phyloP scores from a whole-genome alignment of 2,888 invertebrate genomes.

The Drosophila setosimentum region DNA sequence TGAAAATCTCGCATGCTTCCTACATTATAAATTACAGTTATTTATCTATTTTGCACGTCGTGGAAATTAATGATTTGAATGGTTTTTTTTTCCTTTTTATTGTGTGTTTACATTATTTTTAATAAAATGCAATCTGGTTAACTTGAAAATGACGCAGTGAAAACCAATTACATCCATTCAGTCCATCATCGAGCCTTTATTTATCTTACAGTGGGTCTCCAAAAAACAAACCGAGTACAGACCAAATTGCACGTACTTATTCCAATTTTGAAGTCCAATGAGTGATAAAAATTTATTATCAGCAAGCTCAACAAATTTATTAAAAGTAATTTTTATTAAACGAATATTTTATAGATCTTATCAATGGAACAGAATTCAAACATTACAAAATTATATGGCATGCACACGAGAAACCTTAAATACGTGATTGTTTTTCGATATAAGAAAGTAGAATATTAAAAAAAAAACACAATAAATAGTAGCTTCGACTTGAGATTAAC shows the following conservation, averaged over 20 bases:
- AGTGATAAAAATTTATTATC: constrained; percentile 22
- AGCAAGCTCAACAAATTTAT: not conserved
- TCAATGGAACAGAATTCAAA: constrained; percentile 32
- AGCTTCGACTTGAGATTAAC: constrained; percentile 2
- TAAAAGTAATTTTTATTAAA: constrained; percentile 24
- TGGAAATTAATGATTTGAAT: constrained; percentile 18
- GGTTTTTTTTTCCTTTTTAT: constrained; percentile 1
- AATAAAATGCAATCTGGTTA: not conserved
- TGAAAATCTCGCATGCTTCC: constrained; percentile 25
- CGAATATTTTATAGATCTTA: constrained; percentile 29
- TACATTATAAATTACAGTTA: constrained; percentile 18
- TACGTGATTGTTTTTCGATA: constrained; percentile 49
- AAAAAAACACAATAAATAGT: constrained; percentile 1
- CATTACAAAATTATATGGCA: constrained; percentile 16
- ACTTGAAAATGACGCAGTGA: not conserved
- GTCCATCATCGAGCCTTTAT: not conserved
- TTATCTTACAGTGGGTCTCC: not conserved
- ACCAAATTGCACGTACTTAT: constrained; percentile 12
- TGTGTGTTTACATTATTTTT: constrained; percentile 6
- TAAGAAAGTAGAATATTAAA: constrained; percentile 11
- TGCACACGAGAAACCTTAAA: constrained; percentile 12
- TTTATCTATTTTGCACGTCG: constrained; percentile 27
- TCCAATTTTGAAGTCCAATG: not conserved
- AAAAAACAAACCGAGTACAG: constrained; percentile 4
- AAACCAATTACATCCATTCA: not conserved